phyloP scores from a whole-genome alignment of 2,888 invertebrate species.

The Cataglyphis albicans region DNA sequence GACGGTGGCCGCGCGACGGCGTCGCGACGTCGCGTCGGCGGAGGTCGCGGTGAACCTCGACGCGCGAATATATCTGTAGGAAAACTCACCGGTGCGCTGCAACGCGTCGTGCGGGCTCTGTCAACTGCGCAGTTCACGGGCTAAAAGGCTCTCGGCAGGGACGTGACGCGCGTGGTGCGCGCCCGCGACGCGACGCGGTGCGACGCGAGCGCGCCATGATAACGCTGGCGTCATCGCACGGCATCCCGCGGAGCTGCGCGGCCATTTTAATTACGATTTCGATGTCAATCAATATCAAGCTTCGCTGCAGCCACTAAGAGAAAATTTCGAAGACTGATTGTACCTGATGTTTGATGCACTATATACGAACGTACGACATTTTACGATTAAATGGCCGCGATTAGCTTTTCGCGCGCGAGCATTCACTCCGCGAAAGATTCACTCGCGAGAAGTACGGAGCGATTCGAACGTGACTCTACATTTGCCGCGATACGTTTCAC shows the following conservation, averaged over 20 bases:
- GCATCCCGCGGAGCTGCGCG: slow-evolving; percentile 13
- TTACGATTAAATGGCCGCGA: neutral
- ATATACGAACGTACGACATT: neutral
- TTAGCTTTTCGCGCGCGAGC: neutral
- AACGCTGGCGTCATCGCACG: slow-evolving; percentile 67
- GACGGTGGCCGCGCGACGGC: neutral
- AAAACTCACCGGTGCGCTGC: slow-evolving; percentile 83
- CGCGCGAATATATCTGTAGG: slow-evolving; percentile 57
- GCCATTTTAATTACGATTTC: slow-evolving; percentile 34
- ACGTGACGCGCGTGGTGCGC: slow-evolving; percentile 78
- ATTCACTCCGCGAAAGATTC: neutral
- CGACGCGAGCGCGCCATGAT: slow-evolving; percentile 64
- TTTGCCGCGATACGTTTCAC: neutral
- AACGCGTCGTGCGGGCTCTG: slow-evolving; percentile 80
- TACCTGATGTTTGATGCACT: neutral
- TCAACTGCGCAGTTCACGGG: slow-evolving; percentile 84
- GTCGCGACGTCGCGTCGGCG: slow-evolving; percentile 27
- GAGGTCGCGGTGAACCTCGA: neutral
- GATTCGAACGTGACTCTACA: neutral
- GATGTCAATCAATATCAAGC: too few species aligned
- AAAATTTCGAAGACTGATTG: neutral
- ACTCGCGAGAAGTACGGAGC: neutral
- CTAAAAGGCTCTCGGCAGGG: slow-evolving; percentile 79
- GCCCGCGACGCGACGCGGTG: slow-evolving; percentile 62
- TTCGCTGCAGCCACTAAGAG: neutral